Conservation (phyloP, 2,113 vertebrate genomes). For the Sarotherodon lohbergeri region DNA sequence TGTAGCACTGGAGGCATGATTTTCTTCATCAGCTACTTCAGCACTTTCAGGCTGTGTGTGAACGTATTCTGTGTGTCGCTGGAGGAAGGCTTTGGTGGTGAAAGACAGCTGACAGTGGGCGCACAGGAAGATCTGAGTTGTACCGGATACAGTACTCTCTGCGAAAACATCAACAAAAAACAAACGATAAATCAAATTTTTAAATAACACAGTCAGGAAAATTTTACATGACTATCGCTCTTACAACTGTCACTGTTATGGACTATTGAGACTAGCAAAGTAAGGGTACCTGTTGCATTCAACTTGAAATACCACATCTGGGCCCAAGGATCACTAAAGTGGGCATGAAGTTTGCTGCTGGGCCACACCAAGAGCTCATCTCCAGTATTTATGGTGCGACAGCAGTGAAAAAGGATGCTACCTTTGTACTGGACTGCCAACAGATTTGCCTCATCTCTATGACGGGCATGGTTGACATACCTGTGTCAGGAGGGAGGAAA, state of each 20-base stretch:
- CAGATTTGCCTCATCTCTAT: conserved; percentile 64
- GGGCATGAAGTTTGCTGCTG: conserved; percentile 48
- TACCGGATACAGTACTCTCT: conserved; percentile 17
- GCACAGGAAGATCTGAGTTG: conserved; percentile 55
- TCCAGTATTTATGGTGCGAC: conserved; percentile 57
- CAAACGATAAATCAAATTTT: neutral
- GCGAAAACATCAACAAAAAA: neutral
- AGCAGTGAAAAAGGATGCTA: conserved; percentile 71
- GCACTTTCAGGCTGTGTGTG: conserved; percentile 17
- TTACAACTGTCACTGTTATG: neutral
- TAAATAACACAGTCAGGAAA: rapidly evolving
- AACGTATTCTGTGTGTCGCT: conserved; percentile 50
- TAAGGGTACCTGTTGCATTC: conserved; percentile 44
- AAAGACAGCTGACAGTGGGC: conserved; percentile 66
- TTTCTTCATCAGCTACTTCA: neutral
- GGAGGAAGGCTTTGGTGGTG: conserved; percentile 66
- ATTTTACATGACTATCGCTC: neutral
- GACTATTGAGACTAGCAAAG: neutral
- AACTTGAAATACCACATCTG: conserved; percentile 64
- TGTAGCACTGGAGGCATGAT: neutral
- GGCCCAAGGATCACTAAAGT: conserved; percentile 59
- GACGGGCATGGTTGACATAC: conserved; percentile 67
- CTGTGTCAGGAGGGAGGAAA: neutral
- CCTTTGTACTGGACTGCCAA: conserved; percentile 69
- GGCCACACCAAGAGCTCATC: conserved; percentile 75